phyloP scores from a whole-genome alignment of 2,113 vertebrate genomes.

The Todiramphus saurophagus region DNA sequence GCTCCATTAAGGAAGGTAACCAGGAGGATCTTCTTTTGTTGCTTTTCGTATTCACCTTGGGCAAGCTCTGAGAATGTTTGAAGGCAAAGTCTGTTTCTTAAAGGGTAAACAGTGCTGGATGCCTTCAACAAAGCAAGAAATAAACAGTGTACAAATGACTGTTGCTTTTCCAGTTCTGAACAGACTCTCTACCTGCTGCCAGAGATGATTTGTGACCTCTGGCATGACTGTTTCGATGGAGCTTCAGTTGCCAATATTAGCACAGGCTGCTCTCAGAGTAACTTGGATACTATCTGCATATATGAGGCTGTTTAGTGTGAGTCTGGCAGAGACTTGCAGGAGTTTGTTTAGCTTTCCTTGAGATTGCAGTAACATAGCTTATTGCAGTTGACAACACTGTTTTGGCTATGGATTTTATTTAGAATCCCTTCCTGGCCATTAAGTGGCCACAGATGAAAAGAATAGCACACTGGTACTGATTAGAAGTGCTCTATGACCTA shows the following conservation, averaged over 20 bases:
- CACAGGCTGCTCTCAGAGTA: not conserved
- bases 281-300: not conserved
- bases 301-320: not conserved
- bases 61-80: not conserved
- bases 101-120: not conserved
- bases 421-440: not conserved
- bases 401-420: not conserved
- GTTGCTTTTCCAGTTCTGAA: not conserved
- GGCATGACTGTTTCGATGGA: not conserved
- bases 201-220: constrained; percentile 2
- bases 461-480: not conserved
- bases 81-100: not conserved
- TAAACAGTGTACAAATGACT: not conserved
- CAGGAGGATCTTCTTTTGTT: not conserved
- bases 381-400: not conserved
- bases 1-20: not conserved
- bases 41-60: not conserved
- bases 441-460: not conserved
- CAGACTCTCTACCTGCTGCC: not conserved
- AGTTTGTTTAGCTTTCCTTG: not conserved
- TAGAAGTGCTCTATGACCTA: not conserved
- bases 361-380: not conserved
- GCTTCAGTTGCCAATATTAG: constrained; percentile 1
- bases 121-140: not conserved
- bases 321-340: not conserved